Evolutionary conservation across 2,888 invertebrate genomes (phyloP), one percentile per base, ranked within the genome.

Genomic region (Hydraecia micacea): DNA sequence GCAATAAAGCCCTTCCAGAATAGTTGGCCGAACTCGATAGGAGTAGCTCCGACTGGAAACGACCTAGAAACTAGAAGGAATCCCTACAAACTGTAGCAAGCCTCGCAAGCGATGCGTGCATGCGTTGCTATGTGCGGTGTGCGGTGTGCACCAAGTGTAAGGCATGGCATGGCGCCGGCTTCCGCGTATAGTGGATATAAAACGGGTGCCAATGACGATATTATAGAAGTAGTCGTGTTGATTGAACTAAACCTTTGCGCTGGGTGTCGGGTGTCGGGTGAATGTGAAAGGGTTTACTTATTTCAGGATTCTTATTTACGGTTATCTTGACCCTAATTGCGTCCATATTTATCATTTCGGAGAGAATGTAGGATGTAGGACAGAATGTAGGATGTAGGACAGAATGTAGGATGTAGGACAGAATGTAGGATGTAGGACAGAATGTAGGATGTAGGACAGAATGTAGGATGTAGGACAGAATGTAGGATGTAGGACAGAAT

Each of bases 51-150:
- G 66, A 46, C 13, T 46, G 39, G 52, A 63, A 32, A 63, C 81
- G 73, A 62, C 69, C 83, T 75, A 65, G 25, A 58, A 74, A 74
- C 65, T 84, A 42, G 18, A 80, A 73, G 60, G 76, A 84, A 84
- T 65, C 80, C 80, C 63, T 83, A 67, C 62, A 65, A 76, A 52
- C 25, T 70, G 9, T 68, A 5, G 63, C 72, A 52, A 55, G 60
- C 52, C 63, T 68, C 1, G 67, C 74, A 32, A 32, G 66, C 84
- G 68, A 7, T 13, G 46, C 21, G 11, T 60, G 62, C 62, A 8
- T 49, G 52, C 25, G 66, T 60, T 4, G 8, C 63, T 42, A 18
- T 58, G 21, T 18, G 15, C 25, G 42, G 36, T 49, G 21, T 18
- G 18, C 25, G 32, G 36, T 67, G 60, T 32, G 67, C 49, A 13